Conservation (phyloP, 2,888 invertebrate species). For the Alloscopus bannaensis region DNA sequence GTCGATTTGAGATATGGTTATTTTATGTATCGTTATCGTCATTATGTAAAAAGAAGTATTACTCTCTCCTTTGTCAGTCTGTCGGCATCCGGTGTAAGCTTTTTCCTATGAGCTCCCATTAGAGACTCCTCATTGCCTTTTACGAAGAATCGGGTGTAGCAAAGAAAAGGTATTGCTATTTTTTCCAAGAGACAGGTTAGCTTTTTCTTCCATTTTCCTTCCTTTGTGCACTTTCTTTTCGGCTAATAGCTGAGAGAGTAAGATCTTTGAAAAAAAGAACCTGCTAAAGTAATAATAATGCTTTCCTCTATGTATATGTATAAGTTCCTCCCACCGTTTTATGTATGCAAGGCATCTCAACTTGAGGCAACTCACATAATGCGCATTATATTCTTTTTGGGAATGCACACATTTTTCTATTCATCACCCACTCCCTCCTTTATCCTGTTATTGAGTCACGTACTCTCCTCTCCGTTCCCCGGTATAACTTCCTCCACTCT, state of each 20-base stretch:
- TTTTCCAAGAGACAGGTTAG: conserved; percentile 33
- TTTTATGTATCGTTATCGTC: conserved; percentile 26
- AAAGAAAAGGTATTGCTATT: conserved; percentile 12
- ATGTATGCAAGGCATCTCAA: background rate
- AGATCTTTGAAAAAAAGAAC: conserved; percentile 17
- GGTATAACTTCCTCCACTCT: conserved; percentile 44
- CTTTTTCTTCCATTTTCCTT: too few relatives aligned
- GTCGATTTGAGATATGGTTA: conserved; percentile 19
- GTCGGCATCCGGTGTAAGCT: conserved; percentile 46
- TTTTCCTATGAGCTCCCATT: conserved; percentile 37
- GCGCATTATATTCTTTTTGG: background rate
- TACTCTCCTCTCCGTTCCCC: conserved; percentile 35
- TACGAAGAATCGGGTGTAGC: conserved; percentile 23
- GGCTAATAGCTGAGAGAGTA: conserved; percentile 39
- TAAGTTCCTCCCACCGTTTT: background rate
- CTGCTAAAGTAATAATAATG: background rate
- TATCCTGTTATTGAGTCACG: conserved; percentile 63
- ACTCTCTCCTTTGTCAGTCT: conserved; percentile 33
- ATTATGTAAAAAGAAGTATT: conserved; percentile 18
- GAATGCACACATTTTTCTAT: conserved; percentile 23
- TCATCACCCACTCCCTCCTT: conserved; percentile 12
- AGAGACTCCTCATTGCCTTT: conserved; percentile 49
- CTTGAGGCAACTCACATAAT: background rate
- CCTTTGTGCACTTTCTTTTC: conserved; percentile 33
- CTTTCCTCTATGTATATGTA: background rate